A percentile compares a stretch with the other conserved stretches of the same genome.
These are phyloP conservation scores for Copidosoma aretas DNA, from an alignment of 2,888 invertebrate genomes.

Conservation along the genomic window DNA sequence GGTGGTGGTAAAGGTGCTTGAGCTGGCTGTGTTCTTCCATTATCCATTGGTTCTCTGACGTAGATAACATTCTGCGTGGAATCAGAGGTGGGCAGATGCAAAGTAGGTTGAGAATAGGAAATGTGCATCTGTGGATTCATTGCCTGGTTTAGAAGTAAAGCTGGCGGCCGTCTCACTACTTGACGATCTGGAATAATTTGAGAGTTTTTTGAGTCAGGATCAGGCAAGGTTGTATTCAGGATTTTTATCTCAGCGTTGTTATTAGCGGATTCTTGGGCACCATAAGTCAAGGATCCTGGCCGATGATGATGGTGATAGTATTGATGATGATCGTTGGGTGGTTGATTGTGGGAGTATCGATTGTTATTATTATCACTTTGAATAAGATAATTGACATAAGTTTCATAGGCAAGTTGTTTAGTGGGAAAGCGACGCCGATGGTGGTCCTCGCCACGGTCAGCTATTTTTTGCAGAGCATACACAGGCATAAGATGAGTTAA, in stretches of 20 bases:
- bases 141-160: slow-evolving; percentile 41
- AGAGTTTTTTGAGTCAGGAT: slow-evolving; percentile 55
- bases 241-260: slow-evolving; percentile 7
- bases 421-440: slow-evolving; percentile 31
- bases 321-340: slow-evolving; percentile 28
- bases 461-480: slow-evolving; percentile 11
- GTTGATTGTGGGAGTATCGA: slow-evolving; percentile 34
- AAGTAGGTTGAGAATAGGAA: slow-evolving; percentile 48
- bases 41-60: slow-evolving; percentile 17
- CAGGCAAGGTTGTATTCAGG: slow-evolving; percentile 1
- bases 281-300: slow-evolving; percentile 20
- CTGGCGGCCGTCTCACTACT: slow-evolving; percentile 27
- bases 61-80: slow-evolving; percentile 15
- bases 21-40: slow-evolving; percentile 17
- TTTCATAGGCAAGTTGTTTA: slow-evolving; percentile 24
- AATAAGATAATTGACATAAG: slow-evolving; percentile 19
- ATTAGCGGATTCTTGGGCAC: slow-evolving; percentile 17
- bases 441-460: neutral
- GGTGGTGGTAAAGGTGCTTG: neutral
- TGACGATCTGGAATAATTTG: slow-evolving; percentile 59
- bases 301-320: slow-evolving; percentile 38
- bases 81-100: slow-evolving; percentile 31
- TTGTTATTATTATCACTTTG: slow-evolving; percentile 25
- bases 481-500: slow-evolving; percentile 38
- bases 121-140: slow-evolving; percentile 43